These are phyloP conservation scores for Cyrtonyx montezumae DNA, from an alignment of 2,113 vertebrate species.

Conservation along the genomic window DNA sequence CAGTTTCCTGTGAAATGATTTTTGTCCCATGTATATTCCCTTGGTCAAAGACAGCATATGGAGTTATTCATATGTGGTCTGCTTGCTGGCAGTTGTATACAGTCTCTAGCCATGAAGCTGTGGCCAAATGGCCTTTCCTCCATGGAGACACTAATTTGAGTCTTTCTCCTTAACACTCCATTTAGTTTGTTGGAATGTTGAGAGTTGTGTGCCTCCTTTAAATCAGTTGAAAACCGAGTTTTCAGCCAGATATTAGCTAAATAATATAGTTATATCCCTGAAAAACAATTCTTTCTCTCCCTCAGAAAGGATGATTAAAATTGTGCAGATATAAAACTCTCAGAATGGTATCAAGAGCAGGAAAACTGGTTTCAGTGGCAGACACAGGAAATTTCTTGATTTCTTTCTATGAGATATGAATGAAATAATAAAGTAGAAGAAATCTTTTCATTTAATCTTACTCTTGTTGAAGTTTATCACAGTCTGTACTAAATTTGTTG, in stretches of 20 bases:
- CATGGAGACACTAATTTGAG: background rate
- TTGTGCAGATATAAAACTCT: background rate
- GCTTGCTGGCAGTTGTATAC: background rate
- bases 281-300: rapidly evolving
- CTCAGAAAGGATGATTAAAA: too few relatives aligned
- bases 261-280: background rate
- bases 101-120: background rate
- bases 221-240: background rate
- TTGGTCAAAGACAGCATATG: background rate
- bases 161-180: background rate
- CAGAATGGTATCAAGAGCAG: background rate
- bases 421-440: background rate
- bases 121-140: background rate
- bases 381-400: background rate
- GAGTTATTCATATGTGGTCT: background rate
- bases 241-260: background rate
- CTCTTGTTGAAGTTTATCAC: background rate
- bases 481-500: background rate
- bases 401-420: background rate
- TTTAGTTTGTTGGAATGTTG: background rate
- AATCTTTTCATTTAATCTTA: background rate
- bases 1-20: background rate
- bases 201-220: background rate
- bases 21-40: background rate
- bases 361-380: background rate